Evolutionary conservation across 2,113 vertebrate genomes (phyloP).

Genomic region (Grallaria varia): DNA sequence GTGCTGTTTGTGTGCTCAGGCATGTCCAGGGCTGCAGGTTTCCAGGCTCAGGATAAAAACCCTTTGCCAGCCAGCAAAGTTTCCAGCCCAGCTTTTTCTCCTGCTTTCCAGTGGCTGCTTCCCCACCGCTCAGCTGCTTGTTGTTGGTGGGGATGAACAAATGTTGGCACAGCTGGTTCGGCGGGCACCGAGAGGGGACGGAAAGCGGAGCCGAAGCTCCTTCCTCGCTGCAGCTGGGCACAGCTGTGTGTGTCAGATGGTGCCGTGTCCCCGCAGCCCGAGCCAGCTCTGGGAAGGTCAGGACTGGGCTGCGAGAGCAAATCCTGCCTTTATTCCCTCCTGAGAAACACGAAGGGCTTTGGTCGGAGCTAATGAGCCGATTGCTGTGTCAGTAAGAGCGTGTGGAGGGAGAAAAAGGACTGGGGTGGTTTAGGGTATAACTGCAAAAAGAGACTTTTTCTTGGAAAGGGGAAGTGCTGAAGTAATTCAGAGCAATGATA

Average conservation of each 20-base stretch:
- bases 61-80: not conserved
- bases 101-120: not conserved
- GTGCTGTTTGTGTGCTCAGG: not conserved
- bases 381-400: rapidly evolving
- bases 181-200: not conserved
- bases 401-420: not conserved
- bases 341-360: not conserved
- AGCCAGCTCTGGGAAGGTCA: not conserved
- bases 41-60: not conserved
- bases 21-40: not conserved
- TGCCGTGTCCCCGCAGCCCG: not conserved
- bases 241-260: not conserved
- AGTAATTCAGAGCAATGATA: not conserved
- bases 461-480: not conserved
- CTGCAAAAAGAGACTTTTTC: not conserved
- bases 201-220: not conserved
- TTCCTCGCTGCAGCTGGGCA: not conserved
- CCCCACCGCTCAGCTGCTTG: not conserved
- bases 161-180: not conserved
- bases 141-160: not conserved
- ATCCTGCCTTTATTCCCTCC: not conserved
- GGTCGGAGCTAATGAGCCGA: not conserved
- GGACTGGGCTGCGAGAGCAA: not conserved
- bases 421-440: not conserved
- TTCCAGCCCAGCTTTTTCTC: not conserved